Conservation (phyloP, 2,113 vertebrate species). For the Psilopogon haemacephalus region DNA sequence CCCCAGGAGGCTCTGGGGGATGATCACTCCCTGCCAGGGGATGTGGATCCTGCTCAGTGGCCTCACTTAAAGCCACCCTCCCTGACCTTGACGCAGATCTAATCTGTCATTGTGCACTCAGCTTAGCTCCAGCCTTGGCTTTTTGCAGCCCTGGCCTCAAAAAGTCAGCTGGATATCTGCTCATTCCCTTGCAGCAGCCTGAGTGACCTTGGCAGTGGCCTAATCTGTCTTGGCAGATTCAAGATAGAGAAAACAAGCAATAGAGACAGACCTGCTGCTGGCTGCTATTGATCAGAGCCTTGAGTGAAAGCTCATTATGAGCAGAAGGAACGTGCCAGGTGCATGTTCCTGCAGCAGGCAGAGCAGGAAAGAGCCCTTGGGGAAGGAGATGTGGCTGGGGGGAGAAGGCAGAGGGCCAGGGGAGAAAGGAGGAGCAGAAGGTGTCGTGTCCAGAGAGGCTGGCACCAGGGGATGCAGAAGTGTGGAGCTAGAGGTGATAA, state of each 20-base stretch:
- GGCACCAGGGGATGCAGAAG: neutral
- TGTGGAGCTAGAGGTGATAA: neutral
- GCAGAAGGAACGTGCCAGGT: conserved; percentile 53
- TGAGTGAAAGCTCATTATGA: conserved; percentile 79
- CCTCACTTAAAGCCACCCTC: neutral
- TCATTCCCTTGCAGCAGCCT: conserved; percentile 53
- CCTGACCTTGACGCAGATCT: conserved; percentile 62
- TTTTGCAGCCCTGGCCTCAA: conserved; percentile 49
- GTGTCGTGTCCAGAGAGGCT: accelerated
- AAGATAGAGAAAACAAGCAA: conserved; percentile 80
- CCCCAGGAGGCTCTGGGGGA: accelerated
- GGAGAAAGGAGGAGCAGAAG: neutral
- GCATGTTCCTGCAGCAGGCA: neutral
- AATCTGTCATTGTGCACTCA: conserved; percentile 33
- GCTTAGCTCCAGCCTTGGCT: conserved; percentile 12
- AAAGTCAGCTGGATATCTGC: conserved; percentile 58
- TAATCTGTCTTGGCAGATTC: conserved; percentile 79
- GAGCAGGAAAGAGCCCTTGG: neutral
- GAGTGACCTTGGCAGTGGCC: conserved; percentile 77
- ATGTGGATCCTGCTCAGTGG: neutral
- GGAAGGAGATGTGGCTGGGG: accelerated
- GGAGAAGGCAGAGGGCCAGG: neutral
- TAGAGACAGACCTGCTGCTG: conserved; percentile 74
- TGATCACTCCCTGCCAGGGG: neutral
- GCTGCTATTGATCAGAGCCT: conserved; percentile 76